Evolutionary conservation across 2,113 vertebrate genomes (phyloP).

Genomic region (Arizona elegans): DNA sequence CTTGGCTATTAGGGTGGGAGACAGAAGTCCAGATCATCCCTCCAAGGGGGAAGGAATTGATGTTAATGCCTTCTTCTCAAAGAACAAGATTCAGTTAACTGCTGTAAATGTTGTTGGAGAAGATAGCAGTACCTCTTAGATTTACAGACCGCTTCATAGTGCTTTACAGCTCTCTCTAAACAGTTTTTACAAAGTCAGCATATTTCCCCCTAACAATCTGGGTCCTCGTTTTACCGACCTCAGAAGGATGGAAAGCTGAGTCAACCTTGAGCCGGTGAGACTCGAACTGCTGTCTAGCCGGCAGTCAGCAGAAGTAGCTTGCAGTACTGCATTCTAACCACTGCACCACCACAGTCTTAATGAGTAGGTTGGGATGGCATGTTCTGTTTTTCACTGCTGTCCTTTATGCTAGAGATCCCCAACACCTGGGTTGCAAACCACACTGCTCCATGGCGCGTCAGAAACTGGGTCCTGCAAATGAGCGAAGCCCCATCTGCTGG

Average conservation of each 20-base stretch:
- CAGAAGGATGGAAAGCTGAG: not conserved
- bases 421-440: rapidly evolving
- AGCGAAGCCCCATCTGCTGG: not conserved
- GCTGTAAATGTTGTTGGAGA: not conserved
- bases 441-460: not conserved
- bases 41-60: not conserved
- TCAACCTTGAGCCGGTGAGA: not conserved
- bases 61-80: not conserved
- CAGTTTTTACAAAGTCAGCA: not conserved
- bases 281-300: too few relatives aligned
- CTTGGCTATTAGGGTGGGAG: not conserved
- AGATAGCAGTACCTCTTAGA: not conserved
- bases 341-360: not conserved
- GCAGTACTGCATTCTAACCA: not conserved
- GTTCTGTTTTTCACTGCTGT: not conserved
- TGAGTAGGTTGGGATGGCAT: not conserved
- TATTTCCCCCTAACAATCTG: not conserved
- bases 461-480: not conserved
- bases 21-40: not conserved
- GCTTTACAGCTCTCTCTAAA: not conserved
- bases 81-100: not conserved
- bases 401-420: not conserved
- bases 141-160: not conserved
- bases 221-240: not conserved
- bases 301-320: not conserved